Conservation (phyloP, 1,140 invertebrate species). For the Cardiocondyla obscurior region DNA sequence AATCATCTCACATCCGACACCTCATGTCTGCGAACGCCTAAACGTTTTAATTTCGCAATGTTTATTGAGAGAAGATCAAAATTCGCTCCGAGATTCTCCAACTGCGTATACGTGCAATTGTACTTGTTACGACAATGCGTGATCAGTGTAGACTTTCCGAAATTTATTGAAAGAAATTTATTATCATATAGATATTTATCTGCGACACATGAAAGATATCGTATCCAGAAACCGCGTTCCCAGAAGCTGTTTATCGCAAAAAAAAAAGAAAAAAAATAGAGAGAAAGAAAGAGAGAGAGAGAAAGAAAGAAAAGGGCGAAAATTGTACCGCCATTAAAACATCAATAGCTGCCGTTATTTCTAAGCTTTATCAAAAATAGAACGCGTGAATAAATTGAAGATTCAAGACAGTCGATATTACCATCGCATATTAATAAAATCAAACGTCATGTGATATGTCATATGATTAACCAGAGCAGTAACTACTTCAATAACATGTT, state of each 20-base stretch:
- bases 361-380: background rate
- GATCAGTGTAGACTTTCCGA: background rate
- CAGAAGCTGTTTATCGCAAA: background rate
- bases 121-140: background rate
- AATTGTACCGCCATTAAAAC: background rate
- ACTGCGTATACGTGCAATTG: background rate
- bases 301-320: background rate
- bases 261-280: background rate
- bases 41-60: too few species aligned
- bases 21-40: background rate
- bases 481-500: background rate
- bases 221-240: too few species aligned
- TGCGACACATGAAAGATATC: background rate
- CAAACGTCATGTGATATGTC: background rate
- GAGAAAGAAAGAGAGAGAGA: too few species aligned
- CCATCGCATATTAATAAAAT: background rate
- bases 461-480: background rate
- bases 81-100: constrained; percentile 3
- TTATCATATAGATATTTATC: constrained; percentile 50
- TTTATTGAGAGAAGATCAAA: background rate
- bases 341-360: background rate
- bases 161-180: background rate
- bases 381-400: background rate
- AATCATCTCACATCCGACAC: background rate
- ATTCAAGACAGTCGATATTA: background rate